A percentile compares a stretch with the other conserved stretches of the same genome.
These are phyloP conservation scores for Phycodurus eques DNA, from an alignment of 2,113 vertebrate species.

Conservation along the genomic window DNA sequence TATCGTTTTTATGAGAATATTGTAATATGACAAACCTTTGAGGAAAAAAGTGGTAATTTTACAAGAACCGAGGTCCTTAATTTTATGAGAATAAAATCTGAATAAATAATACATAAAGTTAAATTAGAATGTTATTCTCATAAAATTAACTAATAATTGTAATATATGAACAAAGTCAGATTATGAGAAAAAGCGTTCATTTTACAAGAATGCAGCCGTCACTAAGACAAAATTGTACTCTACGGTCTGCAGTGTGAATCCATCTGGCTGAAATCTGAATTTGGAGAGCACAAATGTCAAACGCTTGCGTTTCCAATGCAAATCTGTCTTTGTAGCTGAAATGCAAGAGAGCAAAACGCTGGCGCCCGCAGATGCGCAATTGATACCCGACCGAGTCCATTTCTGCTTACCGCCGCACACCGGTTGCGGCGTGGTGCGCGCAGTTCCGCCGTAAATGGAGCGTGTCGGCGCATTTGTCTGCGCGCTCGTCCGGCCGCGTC, in stretches of 20 bases:
- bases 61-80: too few species aligned
- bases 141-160: too few species aligned
- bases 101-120: too few species aligned
- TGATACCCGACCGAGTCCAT: slow-evolving; percentile 7
- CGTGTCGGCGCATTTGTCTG: slow-evolving; percentile 54
- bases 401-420: slow-evolving; percentile 31
- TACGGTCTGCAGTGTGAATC: background rate
- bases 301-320: slow-evolving; percentile 32
- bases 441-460: slow-evolving; percentile 39
- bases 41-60: too few species aligned
- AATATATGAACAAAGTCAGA: too few species aligned
- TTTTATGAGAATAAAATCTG: too few species aligned
- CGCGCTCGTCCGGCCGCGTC: background rate
- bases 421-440: background rate
- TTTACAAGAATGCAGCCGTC: background rate
- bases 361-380: background rate
- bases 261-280: slow-evolving; percentile 46
- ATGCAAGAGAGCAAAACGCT: background rate
- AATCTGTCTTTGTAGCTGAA: slow-evolving; percentile 14
- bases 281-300: slow-evolving; percentile 59
- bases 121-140: too few species aligned
- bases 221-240: too few species aligned
- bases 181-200: background rate
- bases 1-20: too few species aligned
- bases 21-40: too few species aligned